These are phyloP conservation scores for Deilephila elpenor DNA, from an alignment of 2,888 invertebrate genomes.

Conservation along the genomic window DNA sequence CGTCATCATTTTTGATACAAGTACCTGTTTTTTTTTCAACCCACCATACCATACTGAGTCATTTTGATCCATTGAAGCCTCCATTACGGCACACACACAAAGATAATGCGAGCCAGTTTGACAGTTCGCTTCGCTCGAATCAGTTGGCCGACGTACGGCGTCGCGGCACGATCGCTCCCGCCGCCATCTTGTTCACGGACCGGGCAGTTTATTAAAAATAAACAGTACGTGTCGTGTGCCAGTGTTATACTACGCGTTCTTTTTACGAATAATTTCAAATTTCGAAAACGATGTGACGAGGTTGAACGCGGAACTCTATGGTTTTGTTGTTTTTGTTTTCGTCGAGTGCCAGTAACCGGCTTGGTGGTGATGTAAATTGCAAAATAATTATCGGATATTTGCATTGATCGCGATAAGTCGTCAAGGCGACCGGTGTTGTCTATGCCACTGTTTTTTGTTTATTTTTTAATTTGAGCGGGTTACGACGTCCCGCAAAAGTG, in stretches of 20 bases:
- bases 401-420: constrained; percentile 53
- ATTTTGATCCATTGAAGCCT: constrained; percentile 71
- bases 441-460: constrained; percentile 52
- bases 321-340: constrained; percentile 58
- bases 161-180: constrained; percentile 69
- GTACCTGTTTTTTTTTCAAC: constrained; percentile 21
- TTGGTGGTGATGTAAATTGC: constrained; percentile 72
- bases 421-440: constrained; percentile 50
- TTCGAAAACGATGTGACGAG: constrained; percentile 32
- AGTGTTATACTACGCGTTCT: constrained; percentile 51
- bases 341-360: constrained; percentile 52
- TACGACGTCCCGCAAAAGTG: constrained; percentile 48
- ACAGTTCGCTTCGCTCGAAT: constrained; percentile 67
- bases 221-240: constrained; percentile 69
- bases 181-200: constrained; percentile 71
- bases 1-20: constrained; percentile 6
- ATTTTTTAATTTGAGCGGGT: constrained; percentile 45
- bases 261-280: constrained; percentile 16
- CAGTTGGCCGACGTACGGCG: constrained; percentile 82
- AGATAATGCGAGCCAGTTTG: constrained; percentile 74
- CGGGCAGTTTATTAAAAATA: constrained; percentile 72
- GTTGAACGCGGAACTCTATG: constrained; percentile 32
- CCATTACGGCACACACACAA: constrained; percentile 48
- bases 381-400: constrained; percentile 71
- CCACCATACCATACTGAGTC: constrained; percentile 30